Evolutionary conservation across 2,113 vertebrate genomes (phyloP).

Genomic region (Astatoreochromis straeleni): DNA sequence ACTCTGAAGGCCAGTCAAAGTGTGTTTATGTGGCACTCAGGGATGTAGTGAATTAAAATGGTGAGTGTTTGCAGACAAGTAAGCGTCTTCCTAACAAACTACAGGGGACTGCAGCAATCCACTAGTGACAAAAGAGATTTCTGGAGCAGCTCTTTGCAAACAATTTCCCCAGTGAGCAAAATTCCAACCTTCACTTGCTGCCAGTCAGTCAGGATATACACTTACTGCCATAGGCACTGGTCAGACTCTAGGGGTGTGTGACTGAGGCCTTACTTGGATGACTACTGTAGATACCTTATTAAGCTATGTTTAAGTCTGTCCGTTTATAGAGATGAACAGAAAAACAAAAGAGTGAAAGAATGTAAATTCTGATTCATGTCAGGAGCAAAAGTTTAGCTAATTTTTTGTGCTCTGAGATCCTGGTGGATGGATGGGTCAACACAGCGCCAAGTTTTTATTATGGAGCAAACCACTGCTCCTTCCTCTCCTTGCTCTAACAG

Average conservation of each 20-base stretch:
- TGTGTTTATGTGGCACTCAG: background rate
- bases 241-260: background rate
- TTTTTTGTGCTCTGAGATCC: background rate
- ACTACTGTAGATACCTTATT: background rate
- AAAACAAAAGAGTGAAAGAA: background rate
- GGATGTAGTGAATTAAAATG: background rate
- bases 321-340: background rate
- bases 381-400: background rate
- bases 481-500: background rate
- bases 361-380: background rate
- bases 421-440: background rate
- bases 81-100: background rate
- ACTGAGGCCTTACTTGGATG: background rate
- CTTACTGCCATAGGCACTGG: background rate
- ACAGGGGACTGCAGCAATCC: background rate
- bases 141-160: background rate
- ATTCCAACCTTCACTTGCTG: background rate
- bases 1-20: background rate
- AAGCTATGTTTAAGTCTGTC: background rate
- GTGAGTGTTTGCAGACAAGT: background rate
- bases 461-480: background rate
- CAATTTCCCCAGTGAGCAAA: background rate
- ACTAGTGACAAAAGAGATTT: background rate
- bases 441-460: background rate
- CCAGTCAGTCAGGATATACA: background rate